These are phyloP conservation scores for Tinea pellionella DNA, from an alignment of 2,888 invertebrate species.

Conservation along the genomic window DNA sequence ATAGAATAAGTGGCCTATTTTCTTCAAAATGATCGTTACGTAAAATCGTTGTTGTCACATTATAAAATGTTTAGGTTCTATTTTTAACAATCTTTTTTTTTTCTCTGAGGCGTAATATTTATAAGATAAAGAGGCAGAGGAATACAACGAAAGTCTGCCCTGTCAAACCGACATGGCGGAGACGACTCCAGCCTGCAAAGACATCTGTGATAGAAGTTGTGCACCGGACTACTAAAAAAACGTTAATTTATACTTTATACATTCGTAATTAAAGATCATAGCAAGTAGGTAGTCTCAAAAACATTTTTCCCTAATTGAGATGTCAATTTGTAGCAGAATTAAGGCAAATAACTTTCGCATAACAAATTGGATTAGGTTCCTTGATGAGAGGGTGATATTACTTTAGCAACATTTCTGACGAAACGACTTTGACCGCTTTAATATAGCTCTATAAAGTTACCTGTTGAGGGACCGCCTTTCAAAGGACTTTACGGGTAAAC, in stretches of 20 bases:
- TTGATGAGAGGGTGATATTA: neutral
- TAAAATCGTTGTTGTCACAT: neutral
- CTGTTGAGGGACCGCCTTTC: constrained; percentile 44
- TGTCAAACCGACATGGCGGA: no score
- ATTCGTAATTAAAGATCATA: no score
- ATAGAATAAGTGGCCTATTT: neutral
- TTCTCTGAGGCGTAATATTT: no score
- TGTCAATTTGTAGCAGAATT: constrained; percentile 3
- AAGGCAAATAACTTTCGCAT: neutral
- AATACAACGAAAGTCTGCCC: no score
- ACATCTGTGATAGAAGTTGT: no score
- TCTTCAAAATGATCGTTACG: neutral
- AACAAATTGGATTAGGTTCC: neutral
- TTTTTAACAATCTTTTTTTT: neutral
- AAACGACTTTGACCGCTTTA: constrained; percentile 38
- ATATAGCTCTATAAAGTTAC: constrained; percentile 50
- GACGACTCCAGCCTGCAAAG: no score
- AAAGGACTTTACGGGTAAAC: constrained; percentile 41
- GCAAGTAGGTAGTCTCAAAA: no score
- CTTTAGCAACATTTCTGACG: constrained; percentile 1
- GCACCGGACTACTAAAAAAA: no score
- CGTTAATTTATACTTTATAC: no score
- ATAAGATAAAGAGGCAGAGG: no score
- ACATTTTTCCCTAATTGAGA: neutral
- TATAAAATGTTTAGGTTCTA: neutral